Conservation (phyloP, 2,797 vertebrate genomes). For the Girardinus metallicus region DNA sequence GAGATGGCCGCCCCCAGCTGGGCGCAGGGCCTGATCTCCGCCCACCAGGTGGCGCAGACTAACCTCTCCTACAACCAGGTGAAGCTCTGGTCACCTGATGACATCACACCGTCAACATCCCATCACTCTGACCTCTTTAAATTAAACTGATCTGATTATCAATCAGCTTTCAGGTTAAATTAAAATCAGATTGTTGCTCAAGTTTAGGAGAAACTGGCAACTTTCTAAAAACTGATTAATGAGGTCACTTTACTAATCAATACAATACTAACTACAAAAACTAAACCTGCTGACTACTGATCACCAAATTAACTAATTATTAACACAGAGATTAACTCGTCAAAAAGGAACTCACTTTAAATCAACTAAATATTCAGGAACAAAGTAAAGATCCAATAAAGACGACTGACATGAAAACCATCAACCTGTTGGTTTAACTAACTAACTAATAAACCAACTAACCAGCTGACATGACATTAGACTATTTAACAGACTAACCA, state of each 20-base stretch:
- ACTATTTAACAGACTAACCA: not conserved
- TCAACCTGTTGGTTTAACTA: not conserved
- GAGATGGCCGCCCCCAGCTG: conserved; percentile 97
- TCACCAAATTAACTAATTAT: not conserved
- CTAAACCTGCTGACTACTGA: not conserved
- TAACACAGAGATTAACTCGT: not conserved
- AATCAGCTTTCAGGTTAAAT: not conserved
- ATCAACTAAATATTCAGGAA: not conserved
- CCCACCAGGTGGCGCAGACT: conserved; percentile 98
- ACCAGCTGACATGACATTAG: not conserved
- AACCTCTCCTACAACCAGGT: conserved; percentile 99
- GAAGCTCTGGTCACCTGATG: conserved; percentile 71
- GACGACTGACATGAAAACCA: no score
- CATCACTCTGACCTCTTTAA: no score
- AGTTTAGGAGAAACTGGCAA: not conserved
- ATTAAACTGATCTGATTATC: not conserved
- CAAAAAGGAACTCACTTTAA: no score
- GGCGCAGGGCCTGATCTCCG: conserved; percentile 98
- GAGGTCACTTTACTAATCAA: not conserved
- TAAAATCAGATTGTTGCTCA: not conserved
- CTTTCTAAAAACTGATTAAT: not conserved
- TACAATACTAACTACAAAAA: not conserved
- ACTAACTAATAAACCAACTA: not conserved
- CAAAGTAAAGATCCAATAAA: not conserved
- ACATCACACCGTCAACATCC: no score